Evolutionary conservation across 2,797 vertebrate genomes (phyloP), one percentile per base, ranked within the genome.

Genomic region (Kryptolebias ocellatus): DNA sequence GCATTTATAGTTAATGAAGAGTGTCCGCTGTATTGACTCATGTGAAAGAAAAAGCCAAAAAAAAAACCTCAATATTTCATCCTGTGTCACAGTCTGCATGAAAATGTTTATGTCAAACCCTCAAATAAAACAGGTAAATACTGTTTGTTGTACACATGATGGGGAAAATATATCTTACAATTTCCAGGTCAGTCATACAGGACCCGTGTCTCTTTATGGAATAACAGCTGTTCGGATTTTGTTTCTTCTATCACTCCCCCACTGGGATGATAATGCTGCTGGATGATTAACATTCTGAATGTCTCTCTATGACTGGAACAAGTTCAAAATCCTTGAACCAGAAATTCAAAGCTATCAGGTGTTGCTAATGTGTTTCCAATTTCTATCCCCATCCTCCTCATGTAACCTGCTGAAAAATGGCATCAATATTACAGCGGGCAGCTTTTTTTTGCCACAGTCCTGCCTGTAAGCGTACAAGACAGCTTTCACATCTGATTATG

Each of bases 401-500:
- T 83, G 83, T 81, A 78, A 85, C 76, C 76, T 58, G 50, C 81
- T 81, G 85, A 81, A 85, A 89, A 89, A 77, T 37, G 24, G 55
- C 87, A 89, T 91, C 89, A 87, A 86, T 91, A 86, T 89, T 91
- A 84, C 83, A 89, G 83, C 62, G 50, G 57, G 72, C 53, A 29
- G 54, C 28, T 71, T 84, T 76, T 84, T 76, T 84, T 83, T 78
- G 34, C 81, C 68, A 88, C 83, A 79, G 80, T 90, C 83, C 88
- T 87, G 89, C 86, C 87, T 76, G 83, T 88, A 85, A 91, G 90
- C 87, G 64, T 87, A 91, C 84, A 88, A 90, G 89, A 89, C 91
- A 90, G 90, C 90, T 88, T 90, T 92, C 91, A 92, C 90, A 90
- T 90, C 81, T 91, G 89, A 92, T 92, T 89, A 89, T 87, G 84